Base-by-base conservation (phyloP, 2,797 vertebrate species). In the Onychomys leucogaster region DNA sequence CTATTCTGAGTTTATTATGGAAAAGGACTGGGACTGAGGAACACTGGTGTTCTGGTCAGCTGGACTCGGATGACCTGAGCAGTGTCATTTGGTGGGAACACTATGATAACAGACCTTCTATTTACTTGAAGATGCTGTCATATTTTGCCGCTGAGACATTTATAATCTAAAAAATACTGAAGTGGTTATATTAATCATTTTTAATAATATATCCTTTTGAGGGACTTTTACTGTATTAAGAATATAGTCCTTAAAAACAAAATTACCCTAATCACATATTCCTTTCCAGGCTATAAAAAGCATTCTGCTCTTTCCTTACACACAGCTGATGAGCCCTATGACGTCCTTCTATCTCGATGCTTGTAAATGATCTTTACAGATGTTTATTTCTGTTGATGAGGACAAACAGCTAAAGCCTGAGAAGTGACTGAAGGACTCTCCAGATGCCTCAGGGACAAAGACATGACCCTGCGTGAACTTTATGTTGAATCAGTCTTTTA, bases 301-400 rank as follows among this genome's bases (percentile, higher is more conserved):
- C 57, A 52, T 55, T 55, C 32, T 77, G 23, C n/a, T 29, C 52
- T 91, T 91, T 82, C 21, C 81, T 76, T 63, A 13, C 12, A 13
- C 12, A 37, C 59, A 88, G 49, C 46, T 59, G 34, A 59, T 73
- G 19, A n/a, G 41, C 55, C 19, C 61, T 85, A 1, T 57, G 41
- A 97, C 92, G 49, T 21, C 69, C 9, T 59, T 75, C 25, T 89
- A 61, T 84, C 21, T 80, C 59, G 23, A 61, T 67, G 27, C 65
- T 85, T 81, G 23, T 80, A 95, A 89, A 63, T 67, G 19, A 6
- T 63, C n/a, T 80, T 1, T 63, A 81, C 25, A 75, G 88, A 27
- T 73, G 55, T 55, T 83, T 75, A 80, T 81, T 91, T 91, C 78
- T 93, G 12, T n/a, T 73, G 32, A 76, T 37, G 65, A 95, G 32